Conservation (phyloP, 2,888 invertebrate genomes). For the Hesperia comma region DNA sequence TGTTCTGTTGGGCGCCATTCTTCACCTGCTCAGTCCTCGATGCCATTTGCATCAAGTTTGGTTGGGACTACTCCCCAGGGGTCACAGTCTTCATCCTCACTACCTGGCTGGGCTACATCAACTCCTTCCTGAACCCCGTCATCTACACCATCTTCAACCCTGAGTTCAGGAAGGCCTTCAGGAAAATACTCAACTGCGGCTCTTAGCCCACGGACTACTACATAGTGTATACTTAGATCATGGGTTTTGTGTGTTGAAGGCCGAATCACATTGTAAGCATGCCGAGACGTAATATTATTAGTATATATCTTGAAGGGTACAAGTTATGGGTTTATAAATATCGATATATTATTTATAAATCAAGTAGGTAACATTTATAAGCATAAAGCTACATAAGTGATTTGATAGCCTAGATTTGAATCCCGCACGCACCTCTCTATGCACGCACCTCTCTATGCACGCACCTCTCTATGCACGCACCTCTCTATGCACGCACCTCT, state of each 20-base stretch:
- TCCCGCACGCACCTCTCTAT: too few relatives aligned
- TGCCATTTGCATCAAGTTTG: slow-evolving; percentile 96
- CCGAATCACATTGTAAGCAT: neutral
- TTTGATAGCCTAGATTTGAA: too few relatives aligned
- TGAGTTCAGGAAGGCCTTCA: slow-evolving; percentile 99
- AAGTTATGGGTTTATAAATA: too few relatives aligned
- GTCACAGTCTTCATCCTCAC: slow-evolving; percentile 96
- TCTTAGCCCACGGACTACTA: slow-evolving; percentile 78
- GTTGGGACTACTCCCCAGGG: slow-evolving; percentile 91
- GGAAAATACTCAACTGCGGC: slow-evolving; percentile 92
- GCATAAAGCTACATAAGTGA: too few relatives aligned
- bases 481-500: too few relatives aligned
- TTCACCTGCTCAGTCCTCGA: slow-evolving; percentile 99
- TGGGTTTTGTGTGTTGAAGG: slow-evolving; percentile 1
- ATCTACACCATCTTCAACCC: slow-evolving; percentile 98
- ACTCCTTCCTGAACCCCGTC: slow-evolving; percentile 96
- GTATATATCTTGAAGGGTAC: too few relatives aligned
- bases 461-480: too few relatives aligned
- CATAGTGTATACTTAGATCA: slow-evolving; percentile 59
- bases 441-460: too few relatives aligned
- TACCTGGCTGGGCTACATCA: slow-evolving; percentile 99
- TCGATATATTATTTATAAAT: too few relatives aligned
- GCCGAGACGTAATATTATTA: neutral
- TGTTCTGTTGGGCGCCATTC: slow-evolving; percentile 99
- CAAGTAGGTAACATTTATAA: too few relatives aligned